Evolutionary conservation across 1,140 invertebrate species (phyloP).

Genomic region (Charaxes varanes): DNA sequence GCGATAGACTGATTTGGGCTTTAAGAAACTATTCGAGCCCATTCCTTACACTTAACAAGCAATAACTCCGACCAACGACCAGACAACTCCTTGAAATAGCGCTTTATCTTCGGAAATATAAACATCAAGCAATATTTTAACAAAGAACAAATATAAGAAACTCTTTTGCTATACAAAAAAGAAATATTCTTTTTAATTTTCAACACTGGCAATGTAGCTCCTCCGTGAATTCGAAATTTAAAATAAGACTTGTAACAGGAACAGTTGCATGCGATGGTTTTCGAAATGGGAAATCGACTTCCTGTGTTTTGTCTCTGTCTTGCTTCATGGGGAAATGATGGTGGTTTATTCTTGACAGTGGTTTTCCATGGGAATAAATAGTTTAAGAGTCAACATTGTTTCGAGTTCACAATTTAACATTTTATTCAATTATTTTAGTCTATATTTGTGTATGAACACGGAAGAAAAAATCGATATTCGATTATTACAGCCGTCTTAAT

Average conservation of each 20-base stretch:
- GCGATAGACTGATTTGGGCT: slow-evolving; percentile 46
- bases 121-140: slow-evolving; percentile 19
- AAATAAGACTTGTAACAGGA: slow-evolving; percentile 6
- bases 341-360: slow-evolving; percentile 32
- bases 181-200: background rate
- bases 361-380: slow-evolving; percentile 48
- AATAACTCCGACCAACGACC: slow-evolving; percentile 16
- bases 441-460: too few relatives aligned
- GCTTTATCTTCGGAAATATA: slow-evolving; percentile 25
- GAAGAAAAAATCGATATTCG: too few relatives aligned
- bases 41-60: slow-evolving; percentile 32
- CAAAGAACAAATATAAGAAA: background rate
- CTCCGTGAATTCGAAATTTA: slow-evolving; percentile 13
- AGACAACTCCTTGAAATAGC: slow-evolving; percentile 17
- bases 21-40: slow-evolving; percentile 62
- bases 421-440: too few relatives aligned
- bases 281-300: slow-evolving; percentile 39
- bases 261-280: slow-evolving; percentile 32
- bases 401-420: too few relatives aligned
- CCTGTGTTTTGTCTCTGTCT: slow-evolving; percentile 47
- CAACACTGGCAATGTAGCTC: slow-evolving; percentile 5
- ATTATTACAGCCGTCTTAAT: too few relatives aligned
- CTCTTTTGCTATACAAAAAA: background rate
- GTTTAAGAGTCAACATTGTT: too few relatives aligned
- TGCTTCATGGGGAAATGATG: slow-evolving; percentile 29